A percentile compares a stretch with the other conserved stretches of the same genome.
Evolutionary conservation across 2,113 vertebrate species (phyloP).

Genomic region (Raphicerus campestris): DNA sequence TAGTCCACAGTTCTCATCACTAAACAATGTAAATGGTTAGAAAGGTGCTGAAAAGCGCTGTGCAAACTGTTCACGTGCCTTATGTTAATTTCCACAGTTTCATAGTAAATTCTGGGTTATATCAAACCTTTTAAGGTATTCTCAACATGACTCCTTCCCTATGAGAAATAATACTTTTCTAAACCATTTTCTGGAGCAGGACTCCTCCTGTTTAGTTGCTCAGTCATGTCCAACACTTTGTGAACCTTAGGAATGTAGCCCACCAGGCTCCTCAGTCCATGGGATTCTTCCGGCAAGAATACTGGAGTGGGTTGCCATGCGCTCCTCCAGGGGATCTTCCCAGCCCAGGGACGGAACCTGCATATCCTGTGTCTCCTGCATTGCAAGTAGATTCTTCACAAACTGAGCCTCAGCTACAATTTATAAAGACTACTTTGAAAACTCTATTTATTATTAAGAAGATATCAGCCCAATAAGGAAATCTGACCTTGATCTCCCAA

Average conservation of each 20-base stretch:
- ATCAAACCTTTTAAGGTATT: not conserved
- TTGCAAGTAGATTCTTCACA: not conserved
- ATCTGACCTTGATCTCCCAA: not conserved
- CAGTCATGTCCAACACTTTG: not conserved
- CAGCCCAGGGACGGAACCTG: not conserved
- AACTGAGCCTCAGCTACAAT: not conserved
- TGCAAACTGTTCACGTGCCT: not conserved
- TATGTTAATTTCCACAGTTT: not conserved
- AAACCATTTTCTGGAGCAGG: not conserved
- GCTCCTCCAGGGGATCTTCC: not conserved
- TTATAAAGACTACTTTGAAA: not conserved
- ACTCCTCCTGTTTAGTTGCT: not conserved
- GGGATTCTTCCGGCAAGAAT: not conserved
- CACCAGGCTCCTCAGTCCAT: not conserved
- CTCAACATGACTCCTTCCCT: not conserved
- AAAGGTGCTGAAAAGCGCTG: not conserved
- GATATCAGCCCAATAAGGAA: not conserved
- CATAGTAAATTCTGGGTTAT: not conserved
- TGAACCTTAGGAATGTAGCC: not conserved
- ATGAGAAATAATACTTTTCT: not conserved
- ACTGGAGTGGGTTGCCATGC: not conserved
- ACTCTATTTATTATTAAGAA: conserved; percentile 2
- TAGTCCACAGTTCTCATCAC: not conserved
- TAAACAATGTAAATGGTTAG: not conserved
- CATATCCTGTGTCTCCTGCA: not conserved